Evolutionary conservation across 2,113 vertebrate species (phyloP), one percentile per base, ranked within the genome.

Genomic region (Gallinago jamesoni): DNA sequence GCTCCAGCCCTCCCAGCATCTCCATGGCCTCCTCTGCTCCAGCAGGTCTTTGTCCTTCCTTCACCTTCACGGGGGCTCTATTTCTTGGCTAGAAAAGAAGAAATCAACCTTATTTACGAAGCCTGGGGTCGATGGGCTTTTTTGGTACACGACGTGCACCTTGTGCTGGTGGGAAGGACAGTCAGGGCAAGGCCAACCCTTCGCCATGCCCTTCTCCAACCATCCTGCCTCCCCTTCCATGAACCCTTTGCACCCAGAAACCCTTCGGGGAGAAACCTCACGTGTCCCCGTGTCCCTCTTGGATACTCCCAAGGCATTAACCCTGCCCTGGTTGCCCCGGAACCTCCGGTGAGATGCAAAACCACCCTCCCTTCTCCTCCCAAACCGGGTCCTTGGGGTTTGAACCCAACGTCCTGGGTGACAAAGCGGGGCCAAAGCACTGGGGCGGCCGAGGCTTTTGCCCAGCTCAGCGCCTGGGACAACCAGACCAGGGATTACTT

Each of bases 401-500:
- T 37, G 79, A 88, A 53, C 37, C 82, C 35, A 8, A 25, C 4
- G 4, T 15, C 52, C 53, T 15, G 1, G 1, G 45, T 0, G 2
- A 55, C 48, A 62, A 62, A 35, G 17, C 2, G 9, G 24, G 60
- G 28, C 60, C 39, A 16, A 72, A 73, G 28, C 53, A 6, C 39
- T 93, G 25, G 9, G 85, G 67, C 3, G 27, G 79, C 47, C 25
- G 5, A 68, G 75, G 75, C 1, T 76, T 95, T 89, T 47, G 28
- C 59, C 90, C 93, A 31, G 70, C 90, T 59, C 57, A 10, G 77
- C 25, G 1, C 57, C 68, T 10, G 45, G 79, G 81, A 84, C 43
- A 45, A 93, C 89, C 83, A 55, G 90, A 93, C 89, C 83, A 55
- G 90, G 52, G 94, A 95, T 98, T 75, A 93, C 92, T 96, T 86